phyloP scores from a whole-genome alignment of 2,888 invertebrate genomes.

The Eristalinus aeneus region DNA sequence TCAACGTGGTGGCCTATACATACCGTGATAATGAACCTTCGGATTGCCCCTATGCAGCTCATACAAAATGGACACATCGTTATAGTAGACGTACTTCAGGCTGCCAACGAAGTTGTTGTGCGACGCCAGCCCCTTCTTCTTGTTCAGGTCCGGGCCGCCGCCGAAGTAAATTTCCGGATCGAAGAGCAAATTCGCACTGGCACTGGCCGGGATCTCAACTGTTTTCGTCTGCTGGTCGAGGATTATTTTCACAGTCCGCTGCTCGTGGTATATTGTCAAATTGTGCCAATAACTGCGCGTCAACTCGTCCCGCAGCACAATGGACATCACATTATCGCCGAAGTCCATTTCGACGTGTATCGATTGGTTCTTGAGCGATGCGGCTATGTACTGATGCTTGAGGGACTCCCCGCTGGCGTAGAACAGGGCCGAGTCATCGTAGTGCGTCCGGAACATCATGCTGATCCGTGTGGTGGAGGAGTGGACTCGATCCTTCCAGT shows the following conservation, averaged over 20 bases:
- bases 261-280: slow-evolving; percentile 91
- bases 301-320: slow-evolving; percentile 85
- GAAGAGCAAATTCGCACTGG: slow-evolving; percentile 88
- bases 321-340: slow-evolving; percentile 88
- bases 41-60: slow-evolving; percentile 92
- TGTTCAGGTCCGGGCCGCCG: slow-evolving; percentile 91
- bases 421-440: slow-evolving; percentile 94
- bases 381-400: slow-evolving; percentile 94
- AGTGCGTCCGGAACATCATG: slow-evolving; percentile 93
- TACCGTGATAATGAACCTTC: slow-evolving; percentile 89
- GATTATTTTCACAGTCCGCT: slow-evolving; percentile 87
- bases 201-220: slow-evolving; percentile 84
- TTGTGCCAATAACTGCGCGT: slow-evolving; percentile 94
- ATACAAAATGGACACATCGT: slow-evolving; percentile 94
- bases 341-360: slow-evolving; percentile 94
- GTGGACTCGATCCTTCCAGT: slow-evolving; percentile 95
- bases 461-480: slow-evolving; percentile 93
- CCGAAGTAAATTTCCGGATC: slow-evolving; percentile 97
- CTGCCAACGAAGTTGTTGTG: slow-evolving; percentile 94
- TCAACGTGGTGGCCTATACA: slow-evolving; percentile 64
- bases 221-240: slow-evolving; percentile 88
- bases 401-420: slow-evolving; percentile 94
- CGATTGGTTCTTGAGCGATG: slow-evolving; percentile 90
- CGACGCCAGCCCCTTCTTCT: slow-evolving; percentile 90
- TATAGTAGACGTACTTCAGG: slow-evolving; percentile 95